phyloP scores from a whole-genome alignment of 2,888 invertebrate genomes.

The Andricus quercusramuli region DNA sequence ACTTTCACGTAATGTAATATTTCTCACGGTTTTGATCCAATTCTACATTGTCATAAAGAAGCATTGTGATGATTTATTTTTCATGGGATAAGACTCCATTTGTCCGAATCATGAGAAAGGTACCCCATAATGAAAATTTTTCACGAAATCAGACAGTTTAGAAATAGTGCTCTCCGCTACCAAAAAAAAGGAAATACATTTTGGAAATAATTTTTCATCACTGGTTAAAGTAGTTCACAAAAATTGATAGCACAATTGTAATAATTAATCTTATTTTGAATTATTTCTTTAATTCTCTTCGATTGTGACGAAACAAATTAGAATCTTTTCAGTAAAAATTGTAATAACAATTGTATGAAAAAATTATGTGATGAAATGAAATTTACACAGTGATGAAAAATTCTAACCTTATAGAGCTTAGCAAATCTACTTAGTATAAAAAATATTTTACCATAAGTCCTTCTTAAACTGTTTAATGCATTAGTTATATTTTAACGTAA shows the following conservation, averaged over 20 bases:
- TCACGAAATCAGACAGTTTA: constrained; percentile 8
- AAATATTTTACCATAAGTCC: constrained; percentile 32
- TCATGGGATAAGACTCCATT: background rate
- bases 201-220: background rate
- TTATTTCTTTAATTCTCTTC: background rate
- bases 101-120: background rate
- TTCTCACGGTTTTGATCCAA: background rate
- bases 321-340: background rate
- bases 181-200: constrained; percentile 9
- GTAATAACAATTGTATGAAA: background rate
- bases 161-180: constrained; percentile 2
- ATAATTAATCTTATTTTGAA: background rate
- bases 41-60: constrained; percentile 24
- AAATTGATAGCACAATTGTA: background rate
- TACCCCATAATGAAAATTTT: background rate
- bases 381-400: constrained; percentile 16
- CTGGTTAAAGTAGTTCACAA: background rate
- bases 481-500: constrained; percentile 35
- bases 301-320: background rate
- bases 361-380: background rate
- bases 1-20: constrained; percentile 47
- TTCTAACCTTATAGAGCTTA: constrained; percentile 11
- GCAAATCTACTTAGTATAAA: constrained; percentile 37
- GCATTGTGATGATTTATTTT: constrained; percentile 6
- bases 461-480: constrained; percentile 30